Conservation (phyloP, 1,140 invertebrate species). For the Tenebrio molitor region DNA sequence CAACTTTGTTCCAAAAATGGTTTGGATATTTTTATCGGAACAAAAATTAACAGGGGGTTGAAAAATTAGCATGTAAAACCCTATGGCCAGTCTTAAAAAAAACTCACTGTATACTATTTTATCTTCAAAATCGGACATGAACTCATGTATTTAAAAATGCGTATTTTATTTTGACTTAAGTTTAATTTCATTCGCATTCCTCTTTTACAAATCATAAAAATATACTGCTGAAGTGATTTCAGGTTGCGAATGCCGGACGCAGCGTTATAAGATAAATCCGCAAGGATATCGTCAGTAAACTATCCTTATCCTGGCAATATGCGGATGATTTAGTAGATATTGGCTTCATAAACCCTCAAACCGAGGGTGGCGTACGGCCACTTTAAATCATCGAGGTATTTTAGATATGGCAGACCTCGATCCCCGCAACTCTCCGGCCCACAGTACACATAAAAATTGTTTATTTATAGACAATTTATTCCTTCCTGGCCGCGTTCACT, state of each 20-base stretch:
- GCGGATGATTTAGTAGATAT: constrained; percentile 48
- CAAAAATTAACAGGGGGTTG: no score
- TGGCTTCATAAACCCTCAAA: constrained; percentile 45
- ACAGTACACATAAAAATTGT: constrained; percentile 8
- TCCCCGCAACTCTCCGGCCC: neutral
- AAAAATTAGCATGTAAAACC: no score
- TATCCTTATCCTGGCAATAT: constrained; percentile 50
- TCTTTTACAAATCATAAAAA: no score
- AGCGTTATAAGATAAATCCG: constrained; percentile 17
- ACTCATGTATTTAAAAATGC: no score
- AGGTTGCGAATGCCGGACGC: constrained; percentile 1
- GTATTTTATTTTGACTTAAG: no score
- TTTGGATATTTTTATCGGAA: no score
- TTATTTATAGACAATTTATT: constrained; percentile 20
- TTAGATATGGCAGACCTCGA: constrained; percentile 18
- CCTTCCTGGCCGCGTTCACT: no score
- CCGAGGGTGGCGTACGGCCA: constrained; percentile 11
- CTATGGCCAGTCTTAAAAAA: no score
- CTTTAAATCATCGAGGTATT: constrained; percentile 34
- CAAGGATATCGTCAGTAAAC: constrained; percentile 49
- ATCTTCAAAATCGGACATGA: no score
- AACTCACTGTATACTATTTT: no score
- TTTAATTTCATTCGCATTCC: no score
- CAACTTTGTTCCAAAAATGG: no score
- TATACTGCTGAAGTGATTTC: neutral